Evolutionary conservation across 2,797 vertebrate species (phyloP).

Genomic region (Hydrolagus colliei): DNA sequence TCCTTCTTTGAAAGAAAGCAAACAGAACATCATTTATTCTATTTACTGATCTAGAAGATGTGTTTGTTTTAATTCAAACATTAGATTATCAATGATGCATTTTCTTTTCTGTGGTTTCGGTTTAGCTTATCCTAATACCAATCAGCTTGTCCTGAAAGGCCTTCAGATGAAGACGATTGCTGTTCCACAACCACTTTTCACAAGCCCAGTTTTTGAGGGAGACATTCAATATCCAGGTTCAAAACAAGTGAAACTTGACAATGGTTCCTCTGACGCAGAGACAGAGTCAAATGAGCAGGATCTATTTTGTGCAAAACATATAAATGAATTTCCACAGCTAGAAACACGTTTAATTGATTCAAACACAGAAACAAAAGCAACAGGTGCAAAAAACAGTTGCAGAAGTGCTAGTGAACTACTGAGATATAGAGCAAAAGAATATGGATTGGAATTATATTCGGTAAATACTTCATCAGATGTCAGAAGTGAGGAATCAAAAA

Average conservation of each 20-base stretch:
- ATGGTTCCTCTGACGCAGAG: neutral
- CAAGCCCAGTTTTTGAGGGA: neutral
- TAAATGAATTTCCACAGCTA: neutral
- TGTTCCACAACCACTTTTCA: neutral
- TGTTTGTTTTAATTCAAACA: neutral
- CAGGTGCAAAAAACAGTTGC: neutral
- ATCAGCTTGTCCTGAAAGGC: neutral
- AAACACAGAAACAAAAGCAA: neutral
- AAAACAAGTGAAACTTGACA: slow-evolving; percentile 13
- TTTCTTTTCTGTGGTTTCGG: neutral
- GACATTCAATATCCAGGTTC: slow-evolving; percentile 12
- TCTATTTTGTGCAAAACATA: neutral
- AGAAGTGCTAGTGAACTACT: neutral
- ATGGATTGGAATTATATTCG: slow-evolving; percentile 5
- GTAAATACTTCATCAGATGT: neutral
- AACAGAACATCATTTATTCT: no score
- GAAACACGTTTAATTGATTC: neutral
- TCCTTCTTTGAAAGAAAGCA: no score
- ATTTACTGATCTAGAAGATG: neutral
- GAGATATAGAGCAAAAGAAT: neutral
- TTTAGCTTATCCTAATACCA: slow-evolving; percentile 4
- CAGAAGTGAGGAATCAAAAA: no score
- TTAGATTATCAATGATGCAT: neutral
- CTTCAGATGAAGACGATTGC: neutral
- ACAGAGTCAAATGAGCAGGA: neutral